Evolutionary conservation across 2,888 invertebrate genomes (phyloP).

Genomic region (Agonopterix alstromeriana): DNA sequence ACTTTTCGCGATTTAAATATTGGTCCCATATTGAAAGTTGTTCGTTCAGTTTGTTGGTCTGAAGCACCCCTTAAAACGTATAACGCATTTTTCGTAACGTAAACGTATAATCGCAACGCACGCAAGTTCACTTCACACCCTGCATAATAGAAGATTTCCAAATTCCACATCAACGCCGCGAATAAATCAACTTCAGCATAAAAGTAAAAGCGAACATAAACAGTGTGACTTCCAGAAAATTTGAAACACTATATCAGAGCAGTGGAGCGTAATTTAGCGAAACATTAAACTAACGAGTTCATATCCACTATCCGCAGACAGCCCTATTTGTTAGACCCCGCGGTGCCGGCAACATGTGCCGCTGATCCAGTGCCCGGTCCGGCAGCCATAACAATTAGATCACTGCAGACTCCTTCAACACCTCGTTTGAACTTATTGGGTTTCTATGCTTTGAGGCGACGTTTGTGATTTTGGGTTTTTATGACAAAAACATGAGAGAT

Average conservation of each 20-base stretch:
- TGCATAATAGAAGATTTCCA: too few species aligned
- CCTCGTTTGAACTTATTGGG: too few species aligned
- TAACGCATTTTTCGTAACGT: too few species aligned
- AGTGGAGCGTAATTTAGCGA: constrained; percentile 26
- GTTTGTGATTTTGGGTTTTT: too few species aligned
- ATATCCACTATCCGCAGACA: constrained; percentile 38
- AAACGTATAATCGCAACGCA: too few species aligned
- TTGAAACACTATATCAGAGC: not conserved
- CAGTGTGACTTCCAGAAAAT: not conserved
- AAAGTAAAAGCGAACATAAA: not conserved
- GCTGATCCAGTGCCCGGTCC: constrained; percentile 19
- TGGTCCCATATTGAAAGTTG: too few species aligned
- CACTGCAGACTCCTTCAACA: constrained; percentile 18
- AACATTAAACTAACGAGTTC: constrained; percentile 38
- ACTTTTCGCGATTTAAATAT: too few species aligned
- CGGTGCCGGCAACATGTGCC: constrained; percentile 42
- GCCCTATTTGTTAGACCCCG: constrained; percentile 40
- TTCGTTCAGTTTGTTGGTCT: too few species aligned
- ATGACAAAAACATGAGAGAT: too few species aligned
- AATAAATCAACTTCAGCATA: not conserved
- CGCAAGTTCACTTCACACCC: too few species aligned
- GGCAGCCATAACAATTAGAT: constrained; percentile 56
- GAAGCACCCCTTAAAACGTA: too few species aligned
- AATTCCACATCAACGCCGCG: too few species aligned
- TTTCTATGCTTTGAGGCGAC: not conserved